Evolutionary conservation across 2,113 vertebrate species (phyloP), one percentile per base, ranked within the genome.

Genomic region (Pseudorasbora parva): DNA sequence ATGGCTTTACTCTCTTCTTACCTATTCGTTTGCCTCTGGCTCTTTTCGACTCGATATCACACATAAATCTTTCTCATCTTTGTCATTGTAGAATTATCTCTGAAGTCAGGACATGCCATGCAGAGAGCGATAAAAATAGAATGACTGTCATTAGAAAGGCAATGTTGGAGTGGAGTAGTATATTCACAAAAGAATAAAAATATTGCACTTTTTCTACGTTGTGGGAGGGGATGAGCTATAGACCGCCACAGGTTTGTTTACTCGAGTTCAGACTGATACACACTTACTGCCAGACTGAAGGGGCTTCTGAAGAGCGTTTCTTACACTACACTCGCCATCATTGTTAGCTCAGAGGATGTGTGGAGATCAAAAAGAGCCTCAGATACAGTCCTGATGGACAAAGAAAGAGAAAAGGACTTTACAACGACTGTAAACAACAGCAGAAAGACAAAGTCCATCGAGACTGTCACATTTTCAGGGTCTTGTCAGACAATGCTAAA

Each of bases 11-110:
- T 79, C 17, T 51, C 5, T 68, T 57, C 51, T 41, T 41, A 57
- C 43, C n/a, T 5, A 57, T 49, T 49, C 3, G 41, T 45, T 41
- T 43, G 17, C 43, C 59, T 21, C 17, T 0, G 15, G 23, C 77
- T 79, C 59, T 66, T 49, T 49, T 19, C 17, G 49, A 30, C 17
- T 2, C 5, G 5, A 66, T 49, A 66, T 79, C 37, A 19, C 57
- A 60, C n/a, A 41, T 14, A 7, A 78, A 59, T 62, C 74, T n/a
- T 23, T 41, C 41, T 78, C 41, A 47, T 78, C 37, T 78, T 78
- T 27, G 77, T 43, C 41, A 30, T 8, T 62, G 8, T n/a, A 45
- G n/a, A 78, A 25, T 62, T 23, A 47, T 47, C n/a, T 60, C 41
- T 64, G 59, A 19, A 47, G 57, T 79, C 57, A 79, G 37, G 76